Base-by-base conservation (phyloP, 2,888 invertebrate genomes). In the Ochropacha duplaris region DNA sequence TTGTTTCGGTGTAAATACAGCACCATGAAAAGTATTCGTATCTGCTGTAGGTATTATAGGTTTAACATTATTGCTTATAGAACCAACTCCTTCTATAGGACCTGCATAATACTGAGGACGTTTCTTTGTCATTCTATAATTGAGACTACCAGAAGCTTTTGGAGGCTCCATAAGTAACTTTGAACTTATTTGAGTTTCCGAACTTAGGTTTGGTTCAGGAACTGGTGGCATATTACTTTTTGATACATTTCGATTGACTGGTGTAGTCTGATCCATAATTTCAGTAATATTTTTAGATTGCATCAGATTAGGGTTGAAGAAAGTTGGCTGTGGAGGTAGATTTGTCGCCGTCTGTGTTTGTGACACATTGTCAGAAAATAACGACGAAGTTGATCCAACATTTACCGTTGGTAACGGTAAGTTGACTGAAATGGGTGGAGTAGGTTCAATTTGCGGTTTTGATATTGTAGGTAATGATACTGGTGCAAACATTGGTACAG, bases 71-170 rank as follows among this genome's bases (percentile, higher is more conserved):
- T 88, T 91, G 60, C 87, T 90, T 39, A 90, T 87, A 66, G 79
- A 74, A 49, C 90, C 90, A 22, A 90, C 67, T 2, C 90, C 90
- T 73, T 87, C 90, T 19, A 93, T 92, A 4, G 93, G 92, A 2
- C 93, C 93, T 0, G 93, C 84, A 65, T 93, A 93, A 69, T 93
- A 93, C 58, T 92, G 91, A 0, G 90, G 92, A 55, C 83, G 77
- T 68, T 89, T 92, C 58, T 91, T 92, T 1, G 77, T 81, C 86
- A 92, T 83, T 62, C 92, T 86, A 58, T 80, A 92, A 63, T 83
- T 92, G 0, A 77, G 56, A 49, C 67, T 76, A n/a, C 80, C 83
- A 2, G 74, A 62, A 5, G 83, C 58, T 74, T 89, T 92, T 2
- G 92, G 92, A 9, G 91, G 92, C 71, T 88, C 86, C 2, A 74